These are phyloP conservation scores for Andrena praecox DNA, from an alignment of 2,888 invertebrate genomes.

Conservation along the genomic window DNA sequence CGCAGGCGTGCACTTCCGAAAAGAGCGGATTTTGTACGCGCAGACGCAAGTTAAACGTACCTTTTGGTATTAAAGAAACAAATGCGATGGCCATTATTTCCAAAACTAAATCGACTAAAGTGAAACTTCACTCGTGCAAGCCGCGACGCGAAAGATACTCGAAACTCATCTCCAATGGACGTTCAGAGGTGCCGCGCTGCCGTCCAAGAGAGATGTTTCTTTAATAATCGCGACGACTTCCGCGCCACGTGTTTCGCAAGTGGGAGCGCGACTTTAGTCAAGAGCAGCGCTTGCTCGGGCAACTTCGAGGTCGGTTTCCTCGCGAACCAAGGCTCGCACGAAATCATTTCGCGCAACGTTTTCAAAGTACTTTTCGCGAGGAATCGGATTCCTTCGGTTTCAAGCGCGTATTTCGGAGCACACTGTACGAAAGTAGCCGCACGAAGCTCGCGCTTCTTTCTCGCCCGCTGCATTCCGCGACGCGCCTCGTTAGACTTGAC, in stretches of 20 bases:
- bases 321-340: background rate
- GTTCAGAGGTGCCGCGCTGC: too few relatives aligned
- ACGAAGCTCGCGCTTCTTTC: conserved; percentile 47
- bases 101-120: background rate
- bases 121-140: too few relatives aligned
- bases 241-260: too few relatives aligned
- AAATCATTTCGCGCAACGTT: background rate
- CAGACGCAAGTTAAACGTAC: too few relatives aligned
- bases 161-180: too few relatives aligned
- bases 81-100: too few relatives aligned
- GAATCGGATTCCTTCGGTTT: background rate
- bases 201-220: too few relatives aligned
- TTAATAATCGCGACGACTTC: too few relatives aligned
- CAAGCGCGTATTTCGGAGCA: background rate
- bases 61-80: too few relatives aligned
- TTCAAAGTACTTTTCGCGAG: background rate
- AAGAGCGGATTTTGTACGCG: background rate
- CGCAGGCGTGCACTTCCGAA: background rate
- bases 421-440: conserved; percentile 14
- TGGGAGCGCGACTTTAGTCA: too few relatives aligned
- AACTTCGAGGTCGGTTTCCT: background rate
- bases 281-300: background rate
- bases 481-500: conserved; percentile 81
- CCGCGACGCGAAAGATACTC: too few relatives aligned
- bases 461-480: conserved; percentile 77